These are phyloP conservation scores for Meloidogyne exigua DNA, from an alignment of 1,140 invertebrate genomes.

Conservation along the genomic window DNA sequence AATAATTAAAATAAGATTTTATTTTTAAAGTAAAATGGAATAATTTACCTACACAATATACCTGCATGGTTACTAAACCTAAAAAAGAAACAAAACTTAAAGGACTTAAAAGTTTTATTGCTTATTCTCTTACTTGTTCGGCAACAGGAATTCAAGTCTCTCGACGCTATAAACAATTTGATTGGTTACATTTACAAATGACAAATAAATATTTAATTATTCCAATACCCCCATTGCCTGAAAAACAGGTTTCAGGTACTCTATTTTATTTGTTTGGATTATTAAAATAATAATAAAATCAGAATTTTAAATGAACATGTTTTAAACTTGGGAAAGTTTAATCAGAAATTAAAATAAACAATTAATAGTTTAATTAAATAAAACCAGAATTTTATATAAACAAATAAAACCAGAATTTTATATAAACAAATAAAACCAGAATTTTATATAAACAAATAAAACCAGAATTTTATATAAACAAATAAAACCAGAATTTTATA, in stretches of 20 bases:
- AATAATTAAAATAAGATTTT: not conserved
- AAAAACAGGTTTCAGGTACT: slow-evolving; percentile 87
- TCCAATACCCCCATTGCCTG: slow-evolving; percentile 89
- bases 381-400: too few species aligned
- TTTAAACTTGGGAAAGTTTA: too few species aligned
- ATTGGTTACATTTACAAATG: slow-evolving; percentile 91
- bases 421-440: too few species aligned
- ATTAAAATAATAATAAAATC: not conserved
- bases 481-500: not conserved
- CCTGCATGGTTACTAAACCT: slow-evolving; percentile 83
- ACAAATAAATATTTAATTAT: slow-evolving; percentile 89
- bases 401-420: too few species aligned
- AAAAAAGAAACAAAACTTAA: slow-evolving; percentile 96
- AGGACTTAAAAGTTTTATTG: slow-evolving; percentile 85
- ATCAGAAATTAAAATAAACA: not conserved
- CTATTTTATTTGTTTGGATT: slow-evolving; percentile 31
- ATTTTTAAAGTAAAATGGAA: slow-evolving; percentile 74
- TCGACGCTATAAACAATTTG: slow-evolving; percentile 95
- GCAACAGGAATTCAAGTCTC: slow-evolving; percentile 87
- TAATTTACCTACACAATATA: slow-evolving; percentile 73
- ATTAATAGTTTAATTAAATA: not conserved
- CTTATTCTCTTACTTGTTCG: slow-evolving; percentile 91
- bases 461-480: not conserved
- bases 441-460: too few species aligned
- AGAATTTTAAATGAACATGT: not conserved